Evolutionary conservation across 1,140 invertebrate genomes (phyloP).

Genomic region (Drosophila lacteicornis): DNA sequence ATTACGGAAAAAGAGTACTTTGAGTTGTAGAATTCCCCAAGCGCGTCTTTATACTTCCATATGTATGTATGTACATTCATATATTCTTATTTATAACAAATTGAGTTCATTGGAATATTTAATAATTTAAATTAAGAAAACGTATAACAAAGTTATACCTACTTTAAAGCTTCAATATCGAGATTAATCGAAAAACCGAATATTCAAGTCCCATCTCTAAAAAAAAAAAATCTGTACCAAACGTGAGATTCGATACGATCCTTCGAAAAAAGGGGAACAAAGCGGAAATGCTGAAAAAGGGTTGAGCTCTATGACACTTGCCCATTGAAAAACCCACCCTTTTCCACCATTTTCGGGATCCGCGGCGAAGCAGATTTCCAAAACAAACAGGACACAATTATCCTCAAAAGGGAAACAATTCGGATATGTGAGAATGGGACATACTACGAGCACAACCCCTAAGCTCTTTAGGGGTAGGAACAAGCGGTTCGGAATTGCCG

Average conservation of each 20-base stretch:
- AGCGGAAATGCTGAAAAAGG: conserved; percentile 20
- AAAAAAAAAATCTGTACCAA: conserved; percentile 53
- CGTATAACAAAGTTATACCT: not conserved
- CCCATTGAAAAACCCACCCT: conserved; percentile 24
- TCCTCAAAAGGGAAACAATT: conserved; percentile 53
- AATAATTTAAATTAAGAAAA: not conserved
- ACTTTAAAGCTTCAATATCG: no score
- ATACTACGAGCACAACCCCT: conserved; percentile 48
- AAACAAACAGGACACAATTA: conserved; percentile 60
- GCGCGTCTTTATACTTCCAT: no score
- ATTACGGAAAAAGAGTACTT: not conserved
- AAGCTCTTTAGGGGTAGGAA: conserved; percentile 46
- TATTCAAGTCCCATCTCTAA: not conserved
- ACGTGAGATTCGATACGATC: not conserved
- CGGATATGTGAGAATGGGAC: not conserved
- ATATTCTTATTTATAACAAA: no score
- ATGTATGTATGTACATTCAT: no score
- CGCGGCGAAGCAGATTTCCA: conserved; percentile 18
- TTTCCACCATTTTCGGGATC: conserved; percentile 60
- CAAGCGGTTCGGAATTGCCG: not conserved
- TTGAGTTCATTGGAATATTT: not conserved
- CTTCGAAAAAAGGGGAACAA: not conserved
- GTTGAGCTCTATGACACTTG: conserved; percentile 50
- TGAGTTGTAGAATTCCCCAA: not conserved
- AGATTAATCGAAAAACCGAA: no score